Conservation (phyloP, 2,113 vertebrate species). For the Antechinus flavipes region DNA sequence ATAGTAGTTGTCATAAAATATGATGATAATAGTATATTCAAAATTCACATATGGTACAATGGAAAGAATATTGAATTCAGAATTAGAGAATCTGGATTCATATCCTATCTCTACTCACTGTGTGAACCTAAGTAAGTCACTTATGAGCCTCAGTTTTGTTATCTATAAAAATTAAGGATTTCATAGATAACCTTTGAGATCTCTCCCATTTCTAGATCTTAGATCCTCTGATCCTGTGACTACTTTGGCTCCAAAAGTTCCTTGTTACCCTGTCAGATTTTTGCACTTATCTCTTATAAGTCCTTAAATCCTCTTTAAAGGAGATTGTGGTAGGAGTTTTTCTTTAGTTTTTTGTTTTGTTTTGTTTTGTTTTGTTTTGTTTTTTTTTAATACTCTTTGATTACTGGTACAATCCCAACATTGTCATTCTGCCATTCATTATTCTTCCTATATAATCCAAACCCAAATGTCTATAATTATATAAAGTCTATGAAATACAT, state of each 20-base stretch:
- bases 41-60: too few species aligned
- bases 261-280: neutral
- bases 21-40: neutral
- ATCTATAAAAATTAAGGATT: neutral
- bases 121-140: neutral
- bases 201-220: neutral
- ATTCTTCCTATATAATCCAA: neutral
- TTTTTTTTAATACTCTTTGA: neutral
- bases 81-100: neutral
- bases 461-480: neutral
- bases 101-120: neutral
- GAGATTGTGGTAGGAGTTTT: neutral
- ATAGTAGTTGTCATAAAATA: neutral
- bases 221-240: neutral
- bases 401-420: neutral
- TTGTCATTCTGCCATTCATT: neutral
- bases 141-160: neutral
- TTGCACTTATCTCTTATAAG: neutral
- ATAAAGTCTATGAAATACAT: too few species aligned
- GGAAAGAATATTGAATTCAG: neutral
- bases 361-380: neutral
- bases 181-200: neutral
- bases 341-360: neutral
- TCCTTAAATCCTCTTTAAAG: neutral
- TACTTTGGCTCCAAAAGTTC: neutral